Evolutionary conservation across 2,797 vertebrate genomes (phyloP).

Genomic region (Taenioides sp.): DNA sequence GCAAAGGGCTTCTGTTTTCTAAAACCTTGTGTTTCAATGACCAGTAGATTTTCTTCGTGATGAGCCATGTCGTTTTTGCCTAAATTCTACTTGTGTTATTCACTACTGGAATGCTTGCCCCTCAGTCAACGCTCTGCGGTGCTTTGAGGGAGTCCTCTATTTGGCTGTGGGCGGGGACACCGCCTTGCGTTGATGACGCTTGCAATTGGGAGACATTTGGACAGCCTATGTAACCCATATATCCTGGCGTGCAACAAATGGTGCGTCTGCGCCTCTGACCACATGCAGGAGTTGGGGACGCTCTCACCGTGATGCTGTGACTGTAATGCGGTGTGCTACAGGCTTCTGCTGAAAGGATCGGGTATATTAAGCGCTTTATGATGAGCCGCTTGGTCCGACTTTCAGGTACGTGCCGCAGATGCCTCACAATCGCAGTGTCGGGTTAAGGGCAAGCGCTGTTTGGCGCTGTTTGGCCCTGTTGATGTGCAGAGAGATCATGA

Average conservation of each 20-base stretch:
- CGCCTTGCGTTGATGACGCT: constrained; percentile 70
- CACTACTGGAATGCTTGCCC: neutral
- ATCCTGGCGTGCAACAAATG: constrained; percentile 54
- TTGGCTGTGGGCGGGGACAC: constrained; percentile 44
- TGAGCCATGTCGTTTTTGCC: neutral
- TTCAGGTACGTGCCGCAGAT: constrained; percentile 64
- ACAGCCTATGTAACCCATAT: constrained; percentile 62
- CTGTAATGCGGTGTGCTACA: constrained; percentile 18
- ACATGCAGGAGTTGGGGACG: constrained; percentile 34
- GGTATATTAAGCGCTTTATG: constrained; percentile 59
- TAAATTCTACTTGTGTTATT: neutral
- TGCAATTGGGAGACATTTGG: constrained; percentile 67
- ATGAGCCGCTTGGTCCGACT: constrained; percentile 60
- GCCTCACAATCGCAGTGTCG: neutral
- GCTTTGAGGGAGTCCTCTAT: constrained; percentile 18
- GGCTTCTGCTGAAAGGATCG: constrained; percentile 69
- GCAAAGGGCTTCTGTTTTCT: neutral
- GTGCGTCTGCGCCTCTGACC: constrained; percentile 32
- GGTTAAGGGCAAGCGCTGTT: constrained; percentile 1
- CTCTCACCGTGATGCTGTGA: constrained; percentile 20
- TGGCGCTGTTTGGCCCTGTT: constrained; percentile 47
- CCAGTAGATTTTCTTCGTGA: neutral
- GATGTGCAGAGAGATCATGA: constrained; percentile 63
- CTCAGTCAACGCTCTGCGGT: constrained; percentile 7
- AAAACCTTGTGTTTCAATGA: neutral